Evolutionary conservation across 2,797 vertebrate genomes (phyloP).

Genomic region (Artibeus lituratus): DNA sequence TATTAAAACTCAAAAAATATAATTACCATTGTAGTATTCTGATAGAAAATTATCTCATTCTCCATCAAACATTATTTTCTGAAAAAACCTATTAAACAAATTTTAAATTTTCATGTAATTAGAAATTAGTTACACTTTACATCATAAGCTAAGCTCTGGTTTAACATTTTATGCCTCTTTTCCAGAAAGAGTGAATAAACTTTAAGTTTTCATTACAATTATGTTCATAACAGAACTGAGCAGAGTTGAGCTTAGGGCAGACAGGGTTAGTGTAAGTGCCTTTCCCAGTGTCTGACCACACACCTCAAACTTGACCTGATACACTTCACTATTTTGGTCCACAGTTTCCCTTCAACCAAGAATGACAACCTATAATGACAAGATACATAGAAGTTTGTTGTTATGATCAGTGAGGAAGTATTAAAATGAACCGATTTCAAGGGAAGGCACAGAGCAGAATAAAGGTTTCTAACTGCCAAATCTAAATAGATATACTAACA

Average conservation of each 20-base stretch:
- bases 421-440: conserved; percentile 66
- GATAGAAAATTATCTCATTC: conserved; percentile 25
- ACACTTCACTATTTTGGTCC: conserved; percentile 75
- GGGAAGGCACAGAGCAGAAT: neutral
- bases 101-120: conserved; percentile 13
- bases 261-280: conserved; percentile 44
- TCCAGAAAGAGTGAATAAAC: conserved; percentile 62
- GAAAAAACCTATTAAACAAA: neutral
- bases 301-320: conserved; percentile 73
- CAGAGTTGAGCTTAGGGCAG: conserved; percentile 59
- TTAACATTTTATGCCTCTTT: conserved; percentile 47
- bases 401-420: conserved; percentile 67
- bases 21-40: conserved; percentile 10
- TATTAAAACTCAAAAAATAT: conserved; percentile 38
- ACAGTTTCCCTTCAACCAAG: conserved; percentile 70
- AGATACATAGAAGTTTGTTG: conserved; percentile 73
- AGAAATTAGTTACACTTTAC: conserved; percentile 28
- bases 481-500: neutral
- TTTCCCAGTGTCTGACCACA: conserved; percentile 43
- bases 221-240: conserved; percentile 60
- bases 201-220: conserved; percentile 70
- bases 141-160: conserved; percentile 31
- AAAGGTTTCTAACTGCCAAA: neutral
- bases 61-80: conserved; percentile 41
- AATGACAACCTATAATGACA: conserved; percentile 70